These are phyloP conservation scores for Cheilosia pagana DNA, from an alignment of 2,888 invertebrate genomes.

Conservation along the genomic window DNA sequence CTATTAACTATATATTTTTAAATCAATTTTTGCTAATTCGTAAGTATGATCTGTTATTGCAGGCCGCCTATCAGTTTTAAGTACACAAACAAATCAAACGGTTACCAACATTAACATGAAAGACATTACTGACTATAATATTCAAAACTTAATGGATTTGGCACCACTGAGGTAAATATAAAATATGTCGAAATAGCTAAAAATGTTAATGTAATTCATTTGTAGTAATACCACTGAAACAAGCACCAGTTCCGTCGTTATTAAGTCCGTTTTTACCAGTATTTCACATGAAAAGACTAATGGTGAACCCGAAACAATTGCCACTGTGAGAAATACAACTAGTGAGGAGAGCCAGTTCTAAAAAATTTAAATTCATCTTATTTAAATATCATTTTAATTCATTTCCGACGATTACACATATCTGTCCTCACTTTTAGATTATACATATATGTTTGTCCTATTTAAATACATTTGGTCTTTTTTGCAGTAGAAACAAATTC, in stretches of 20 bases:
- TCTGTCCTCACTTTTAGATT: slow-evolving; percentile 50
- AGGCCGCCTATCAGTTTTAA: slow-evolving; percentile 83
- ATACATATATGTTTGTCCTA: slow-evolving; percentile 10
- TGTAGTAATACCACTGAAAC: slow-evolving; percentile 81
- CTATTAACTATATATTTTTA: no score
- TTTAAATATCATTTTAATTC: slow-evolving; percentile 61
- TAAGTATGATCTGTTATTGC: slow-evolving; percentile 6
- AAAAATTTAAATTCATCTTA: slow-evolving; percentile 52
- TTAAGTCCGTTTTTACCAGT: slow-evolving; percentile 83
- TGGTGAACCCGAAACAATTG: slow-evolving; percentile 81
- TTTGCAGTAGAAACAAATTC: slow-evolving; percentile 15
- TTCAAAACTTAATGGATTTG: slow-evolving; percentile 81
- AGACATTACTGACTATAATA: slow-evolving; percentile 81
- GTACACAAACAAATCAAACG: slow-evolving; percentile 82
- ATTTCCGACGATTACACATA: slow-evolving; percentile 61
- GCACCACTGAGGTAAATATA: slow-evolving; percentile 79
- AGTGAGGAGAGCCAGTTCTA: slow-evolving; percentile 83
- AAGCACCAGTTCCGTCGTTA: slow-evolving; percentile 82
- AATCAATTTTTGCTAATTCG: background rate
- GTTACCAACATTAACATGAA: slow-evolving; percentile 81
- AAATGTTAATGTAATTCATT: background rate
- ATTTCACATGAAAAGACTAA: slow-evolving; percentile 82
- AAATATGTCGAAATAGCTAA: background rate
- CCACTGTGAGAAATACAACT: slow-evolving; percentile 80
- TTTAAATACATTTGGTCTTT: slow-evolving; percentile 34